Conservation (phyloP, 92 coral and sea anemone genomes). For the Parazoanthus atlanticus region DNA sequence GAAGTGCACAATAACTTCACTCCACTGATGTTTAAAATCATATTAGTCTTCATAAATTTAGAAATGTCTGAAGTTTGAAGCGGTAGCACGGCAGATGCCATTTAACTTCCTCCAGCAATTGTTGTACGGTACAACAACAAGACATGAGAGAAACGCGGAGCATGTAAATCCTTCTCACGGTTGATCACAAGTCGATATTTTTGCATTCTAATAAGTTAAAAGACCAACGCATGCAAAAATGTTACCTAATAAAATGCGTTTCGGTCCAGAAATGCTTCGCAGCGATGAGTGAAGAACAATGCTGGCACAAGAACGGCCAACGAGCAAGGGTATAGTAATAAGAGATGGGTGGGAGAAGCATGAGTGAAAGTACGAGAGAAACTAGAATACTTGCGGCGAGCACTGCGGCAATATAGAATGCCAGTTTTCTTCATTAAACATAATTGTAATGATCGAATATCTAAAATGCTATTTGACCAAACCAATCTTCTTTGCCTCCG, state of each 20-base stretch:
- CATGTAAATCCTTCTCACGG: not conserved
- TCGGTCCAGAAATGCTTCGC: not conserved
- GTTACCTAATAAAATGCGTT: not conserved
- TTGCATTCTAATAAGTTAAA: too few species aligned
- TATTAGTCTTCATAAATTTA: too few species aligned
- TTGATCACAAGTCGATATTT: not conserved
- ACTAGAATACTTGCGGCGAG: not conserved
- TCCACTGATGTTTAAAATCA: not conserved
- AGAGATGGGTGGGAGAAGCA: not conserved
- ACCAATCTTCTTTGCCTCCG: conserved; percentile 99
- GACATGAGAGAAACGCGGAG: not conserved
- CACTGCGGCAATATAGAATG: not conserved
- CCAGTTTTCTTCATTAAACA: not conserved
- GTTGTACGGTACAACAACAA: not conserved
- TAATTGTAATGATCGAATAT: not conserved
- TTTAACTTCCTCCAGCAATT: not conserved
- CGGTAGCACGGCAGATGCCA: too few species aligned
- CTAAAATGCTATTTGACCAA: conserved; percentile 85
- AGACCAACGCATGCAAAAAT: not conserved
- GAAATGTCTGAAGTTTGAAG: too few species aligned
- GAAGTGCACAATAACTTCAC: not conserved
- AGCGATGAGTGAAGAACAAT: not conserved
- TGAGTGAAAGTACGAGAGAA: not conserved
- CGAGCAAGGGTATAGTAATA: not conserved
- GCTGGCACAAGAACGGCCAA: not conserved